These are phyloP conservation scores for Chinchilla lanigera DNA, from an alignment of 2,113 vertebrate species.

Conservation along the genomic window DNA sequence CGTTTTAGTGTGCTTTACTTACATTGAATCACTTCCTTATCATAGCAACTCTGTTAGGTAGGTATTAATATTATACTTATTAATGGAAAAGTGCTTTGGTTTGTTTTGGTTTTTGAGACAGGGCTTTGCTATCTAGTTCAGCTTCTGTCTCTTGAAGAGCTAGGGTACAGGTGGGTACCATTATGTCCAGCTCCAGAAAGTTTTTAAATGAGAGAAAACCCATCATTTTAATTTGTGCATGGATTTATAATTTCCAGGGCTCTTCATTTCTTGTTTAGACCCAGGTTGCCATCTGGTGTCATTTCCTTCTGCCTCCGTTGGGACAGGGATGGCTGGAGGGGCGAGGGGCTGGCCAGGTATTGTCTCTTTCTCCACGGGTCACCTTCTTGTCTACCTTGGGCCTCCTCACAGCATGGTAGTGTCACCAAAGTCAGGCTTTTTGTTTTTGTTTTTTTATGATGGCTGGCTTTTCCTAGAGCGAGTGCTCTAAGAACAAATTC, in stretches of 20 bases:
- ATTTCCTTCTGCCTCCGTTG: neutral
- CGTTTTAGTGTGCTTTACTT: neutral
- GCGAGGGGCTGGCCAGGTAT: neutral
- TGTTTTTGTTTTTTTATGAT: neutral
- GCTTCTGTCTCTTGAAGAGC: neutral
- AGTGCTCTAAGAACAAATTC: neutral
- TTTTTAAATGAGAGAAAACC: slow-evolving; percentile 19
- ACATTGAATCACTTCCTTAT: neutral
- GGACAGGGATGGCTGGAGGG: neutral
- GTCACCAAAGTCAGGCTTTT: neutral
- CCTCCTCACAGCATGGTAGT: neutral
- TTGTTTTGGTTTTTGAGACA: neutral
- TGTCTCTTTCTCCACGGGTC: neutral
- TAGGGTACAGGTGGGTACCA: neutral
- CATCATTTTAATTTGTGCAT: neutral
- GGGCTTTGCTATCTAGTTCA: neutral
- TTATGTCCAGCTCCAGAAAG: neutral
- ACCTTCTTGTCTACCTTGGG: neutral
- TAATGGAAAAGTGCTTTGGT: neutral
- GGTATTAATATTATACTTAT: neutral
- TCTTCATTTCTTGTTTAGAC: neutral
- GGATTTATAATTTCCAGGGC: neutral
- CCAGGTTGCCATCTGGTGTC: neutral
- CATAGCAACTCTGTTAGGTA: neutral
- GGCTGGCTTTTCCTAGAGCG: neutral